Evolutionary conservation across 2,113 vertebrate species (phyloP).

Genomic region (Bettongia penicillata): DNA sequence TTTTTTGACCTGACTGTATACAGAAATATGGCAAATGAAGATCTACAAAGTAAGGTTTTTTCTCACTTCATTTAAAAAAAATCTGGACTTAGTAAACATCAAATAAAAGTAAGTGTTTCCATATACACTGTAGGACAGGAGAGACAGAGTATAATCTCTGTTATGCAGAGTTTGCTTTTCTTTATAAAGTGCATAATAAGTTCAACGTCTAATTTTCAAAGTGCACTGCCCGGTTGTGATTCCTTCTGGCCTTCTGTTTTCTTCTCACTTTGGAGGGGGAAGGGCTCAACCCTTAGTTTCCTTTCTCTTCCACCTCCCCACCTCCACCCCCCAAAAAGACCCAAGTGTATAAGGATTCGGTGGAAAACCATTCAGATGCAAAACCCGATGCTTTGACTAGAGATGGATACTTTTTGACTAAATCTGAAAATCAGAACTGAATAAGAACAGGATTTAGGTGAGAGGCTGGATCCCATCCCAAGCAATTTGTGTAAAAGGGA

Average conservation of each 20-base stretch:
- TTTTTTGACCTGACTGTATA: not conserved
- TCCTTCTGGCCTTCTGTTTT: not conserved
- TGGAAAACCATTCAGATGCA: not conserved
- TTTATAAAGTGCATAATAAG: not conserved
- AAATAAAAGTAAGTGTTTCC: not conserved
- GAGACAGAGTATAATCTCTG: not conserved
- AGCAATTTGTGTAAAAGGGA: not conserved
- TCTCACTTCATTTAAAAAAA: not conserved
- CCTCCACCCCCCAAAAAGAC: not conserved
- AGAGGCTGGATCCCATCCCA: not conserved
- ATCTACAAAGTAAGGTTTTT: not conserved
- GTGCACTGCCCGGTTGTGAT: not conserved
- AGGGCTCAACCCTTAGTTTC: not conserved
- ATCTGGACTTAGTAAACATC: not conserved
- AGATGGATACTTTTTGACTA: not conserved
- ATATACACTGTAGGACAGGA: no score
- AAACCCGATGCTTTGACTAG: not conserved
- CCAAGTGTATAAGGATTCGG: not conserved
- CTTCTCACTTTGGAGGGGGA: not conserved
- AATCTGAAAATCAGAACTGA: not conserved
- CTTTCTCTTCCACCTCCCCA: not conserved
- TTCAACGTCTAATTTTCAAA: not conserved
- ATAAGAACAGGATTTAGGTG: not conserved
- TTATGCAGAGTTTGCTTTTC: not conserved
- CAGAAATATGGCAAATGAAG: not conserved